phyloP scores from a whole-genome alignment of 2,797 vertebrate species.

The Morelia viridis region DNA sequence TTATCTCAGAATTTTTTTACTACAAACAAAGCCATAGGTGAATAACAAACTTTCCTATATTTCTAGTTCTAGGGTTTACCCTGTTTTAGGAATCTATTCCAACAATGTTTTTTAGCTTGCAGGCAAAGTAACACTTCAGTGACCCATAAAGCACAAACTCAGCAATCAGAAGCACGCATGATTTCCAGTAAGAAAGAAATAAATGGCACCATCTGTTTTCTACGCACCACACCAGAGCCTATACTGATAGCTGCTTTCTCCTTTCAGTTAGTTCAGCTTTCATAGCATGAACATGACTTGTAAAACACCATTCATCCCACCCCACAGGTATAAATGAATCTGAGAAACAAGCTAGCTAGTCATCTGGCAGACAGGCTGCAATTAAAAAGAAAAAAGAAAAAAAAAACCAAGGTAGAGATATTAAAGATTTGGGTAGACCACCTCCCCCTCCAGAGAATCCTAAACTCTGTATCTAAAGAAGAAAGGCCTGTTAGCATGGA shows the following conservation, averaged over 20 bases:
- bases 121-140: not conserved
- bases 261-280: slow-evolving; percentile 30
- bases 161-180: not conserved
- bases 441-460: slow-evolving; percentile 27
- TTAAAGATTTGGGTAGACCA: slow-evolving; percentile 36
- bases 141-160: not conserved
- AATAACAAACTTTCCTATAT: not conserved
- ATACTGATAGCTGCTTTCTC: not conserved
- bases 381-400: slow-evolving; percentile 22
- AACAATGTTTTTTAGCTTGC: slow-evolving; percentile 22
- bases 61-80: not conserved
- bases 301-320: slow-evolving; percentile 14
- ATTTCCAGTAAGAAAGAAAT: slow-evolving; percentile 32
- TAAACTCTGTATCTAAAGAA: slow-evolving; percentile 2
- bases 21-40: not conserved
- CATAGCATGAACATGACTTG: slow-evolving; percentile 25
- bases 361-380: slow-evolving; percentile 42
- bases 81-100: not conserved
- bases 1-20: not conserved
- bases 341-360: slow-evolving; percentile 40
- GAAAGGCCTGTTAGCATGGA: slow-evolving; percentile 29
- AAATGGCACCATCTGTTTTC: not conserved
- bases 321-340: slow-evolving; percentile 33
- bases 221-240: rapidly evolving
- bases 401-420: slow-evolving; percentile 1